These are phyloP conservation scores for Diabrotica balteata DNA, from an alignment of 2,888 invertebrate species.

Conservation along the genomic window DNA sequence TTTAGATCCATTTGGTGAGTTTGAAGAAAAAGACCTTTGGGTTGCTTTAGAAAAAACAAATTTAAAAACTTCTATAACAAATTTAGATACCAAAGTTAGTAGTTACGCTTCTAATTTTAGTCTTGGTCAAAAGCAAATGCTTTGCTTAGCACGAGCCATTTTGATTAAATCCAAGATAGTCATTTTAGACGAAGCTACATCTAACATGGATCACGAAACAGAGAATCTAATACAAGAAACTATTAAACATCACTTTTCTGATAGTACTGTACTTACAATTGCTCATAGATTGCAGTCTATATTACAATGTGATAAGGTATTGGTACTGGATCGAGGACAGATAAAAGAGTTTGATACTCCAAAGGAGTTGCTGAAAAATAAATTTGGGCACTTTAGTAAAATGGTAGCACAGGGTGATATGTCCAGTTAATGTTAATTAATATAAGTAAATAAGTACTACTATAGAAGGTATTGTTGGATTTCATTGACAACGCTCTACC, in stretches of 20 bases:
- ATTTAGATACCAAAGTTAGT: conserved; percentile 60
- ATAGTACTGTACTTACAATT: conserved; percentile 65
- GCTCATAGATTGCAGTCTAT: conserved; percentile 60
- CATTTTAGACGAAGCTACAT: conserved; percentile 65
- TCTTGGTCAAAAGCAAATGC: conserved; percentile 65
- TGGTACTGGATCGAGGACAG: conserved; percentile 63
- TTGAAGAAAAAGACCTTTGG: conserved; percentile 81
- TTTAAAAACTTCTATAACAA: conserved; percentile 72
- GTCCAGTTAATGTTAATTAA: too few relatives aligned
- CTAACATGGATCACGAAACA: conserved; percentile 63
- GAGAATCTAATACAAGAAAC: conserved; percentile 63
- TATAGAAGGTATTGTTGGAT: too few relatives aligned
- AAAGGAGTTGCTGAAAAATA: conserved; percentile 63
- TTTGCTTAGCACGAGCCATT: conserved; percentile 65
- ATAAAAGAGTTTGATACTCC: conserved; percentile 50
- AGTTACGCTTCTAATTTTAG: conserved; percentile 56
- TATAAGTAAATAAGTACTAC: too few relatives aligned
- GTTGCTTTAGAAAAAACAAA: conserved; percentile 74
- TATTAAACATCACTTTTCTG: conserved; percentile 62
- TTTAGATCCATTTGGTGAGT: conserved; percentile 84
- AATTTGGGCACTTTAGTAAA: conserved; percentile 69
- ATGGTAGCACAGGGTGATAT: conserved; percentile 72
- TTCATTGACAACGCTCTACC: too few relatives aligned
- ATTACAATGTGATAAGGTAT: conserved; percentile 61
- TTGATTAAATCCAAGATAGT: conserved; percentile 62